Conservation (phyloP, 2,888 invertebrate species). For the Megamerina dolium region DNA sequence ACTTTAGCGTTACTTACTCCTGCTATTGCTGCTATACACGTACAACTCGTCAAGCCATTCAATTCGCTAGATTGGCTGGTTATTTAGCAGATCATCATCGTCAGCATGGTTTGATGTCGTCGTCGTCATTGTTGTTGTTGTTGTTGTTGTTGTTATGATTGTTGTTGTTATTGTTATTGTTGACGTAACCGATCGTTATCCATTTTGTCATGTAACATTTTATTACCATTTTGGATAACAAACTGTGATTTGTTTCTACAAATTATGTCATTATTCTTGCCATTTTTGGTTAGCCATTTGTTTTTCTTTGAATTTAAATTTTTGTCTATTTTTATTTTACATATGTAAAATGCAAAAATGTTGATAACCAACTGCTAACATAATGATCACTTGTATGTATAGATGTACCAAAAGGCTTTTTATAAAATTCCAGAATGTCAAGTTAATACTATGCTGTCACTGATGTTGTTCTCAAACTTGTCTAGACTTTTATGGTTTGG, state of each 20-base stretch:
- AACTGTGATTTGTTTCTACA: slow-evolving; percentile 30
- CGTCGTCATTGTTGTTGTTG: no score
- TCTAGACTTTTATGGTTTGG: no score
- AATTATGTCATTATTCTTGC: slow-evolving; percentile 44
- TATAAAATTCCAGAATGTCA: no score
- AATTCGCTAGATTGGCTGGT: no score
- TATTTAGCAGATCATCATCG: no score
- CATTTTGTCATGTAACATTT: slow-evolving; percentile 13
- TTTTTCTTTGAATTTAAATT: no score
- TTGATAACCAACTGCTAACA: slow-evolving; percentile 8
- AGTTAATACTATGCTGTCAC: no score
- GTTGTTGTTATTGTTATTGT: neutral
- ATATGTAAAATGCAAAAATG: slow-evolving; percentile 9
- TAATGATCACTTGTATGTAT: no score
- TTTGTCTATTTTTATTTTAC: no score
- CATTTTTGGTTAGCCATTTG: slow-evolving; percentile 32
- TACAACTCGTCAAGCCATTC: neutral
- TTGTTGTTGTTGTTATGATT: neutral
- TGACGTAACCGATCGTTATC: slow-evolving; percentile 15
- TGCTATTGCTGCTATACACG: neutral
- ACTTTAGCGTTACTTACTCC: neutral
- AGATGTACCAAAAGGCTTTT: no score
- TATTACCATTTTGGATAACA: slow-evolving; percentile 17
- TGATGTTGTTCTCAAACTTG: no score
- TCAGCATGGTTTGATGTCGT: no score